A percentile compares a stretch with the other conserved stretches of the same genome.
phyloP scores from a whole-genome alignment of 2,797 vertebrate species.

The Rhinichthys osculus region DNA sequence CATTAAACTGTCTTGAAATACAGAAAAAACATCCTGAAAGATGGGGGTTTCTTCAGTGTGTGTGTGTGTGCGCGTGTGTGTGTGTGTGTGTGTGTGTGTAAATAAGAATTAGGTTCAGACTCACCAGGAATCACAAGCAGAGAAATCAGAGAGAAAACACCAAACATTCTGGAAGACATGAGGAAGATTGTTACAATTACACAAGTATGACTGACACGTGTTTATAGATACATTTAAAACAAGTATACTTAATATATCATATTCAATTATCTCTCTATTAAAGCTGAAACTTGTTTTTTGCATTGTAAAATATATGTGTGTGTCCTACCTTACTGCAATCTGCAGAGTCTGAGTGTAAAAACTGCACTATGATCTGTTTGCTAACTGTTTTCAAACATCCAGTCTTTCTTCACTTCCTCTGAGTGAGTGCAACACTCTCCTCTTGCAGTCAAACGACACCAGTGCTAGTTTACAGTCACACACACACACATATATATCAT shows the following conservation, averaged over 20 bases:
- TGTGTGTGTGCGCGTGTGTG: neutral
- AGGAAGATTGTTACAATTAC: neutral
- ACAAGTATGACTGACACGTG: neutral
- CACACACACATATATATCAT: no score
- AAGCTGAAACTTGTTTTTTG: neutral
- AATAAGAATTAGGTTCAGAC: neutral
- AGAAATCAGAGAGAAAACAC: neutral
- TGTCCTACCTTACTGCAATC: neutral
- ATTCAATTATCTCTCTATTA: neutral
- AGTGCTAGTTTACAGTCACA: neutral
- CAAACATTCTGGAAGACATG: constrained; percentile 16
- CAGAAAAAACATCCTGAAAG: neutral
- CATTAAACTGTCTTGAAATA: neutral
- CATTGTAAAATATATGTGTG: neutral
- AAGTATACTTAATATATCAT: neutral
- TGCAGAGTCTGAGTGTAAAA: neutral
- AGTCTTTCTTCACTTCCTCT: neutral
- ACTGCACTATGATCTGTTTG: neutral
- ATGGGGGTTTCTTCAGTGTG: neutral
- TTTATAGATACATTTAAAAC: neutral
- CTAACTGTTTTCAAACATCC: neutral
- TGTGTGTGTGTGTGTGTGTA: accelerated
- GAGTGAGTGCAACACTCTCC: neutral
- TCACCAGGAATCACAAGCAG: neutral
- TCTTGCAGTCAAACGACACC: neutral